phyloP scores from a whole-genome alignment of 2,888 invertebrate species.

The Icerya purchasi region DNA sequence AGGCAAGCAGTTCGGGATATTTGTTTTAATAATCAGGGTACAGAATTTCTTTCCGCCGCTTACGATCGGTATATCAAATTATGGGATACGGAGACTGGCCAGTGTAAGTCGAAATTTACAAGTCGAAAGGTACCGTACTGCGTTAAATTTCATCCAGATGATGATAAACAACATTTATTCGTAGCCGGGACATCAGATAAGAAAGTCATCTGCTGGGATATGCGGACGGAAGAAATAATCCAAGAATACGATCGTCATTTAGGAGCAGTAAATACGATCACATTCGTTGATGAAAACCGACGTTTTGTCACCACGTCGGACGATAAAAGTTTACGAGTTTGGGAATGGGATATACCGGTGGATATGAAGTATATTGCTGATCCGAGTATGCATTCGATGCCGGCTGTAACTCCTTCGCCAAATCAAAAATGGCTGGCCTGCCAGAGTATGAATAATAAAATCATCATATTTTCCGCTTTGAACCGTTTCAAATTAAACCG shows the following conservation, averaged over 20 bases:
- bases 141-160: slow-evolving; percentile 92
- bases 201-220: slow-evolving; percentile 99
- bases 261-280: slow-evolving; percentile 95
- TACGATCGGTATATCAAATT: slow-evolving; percentile 94
- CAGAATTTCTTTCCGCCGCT: slow-evolving; percentile 77
- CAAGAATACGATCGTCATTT: slow-evolving; percentile 97
- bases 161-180: slow-evolving; percentile 89
- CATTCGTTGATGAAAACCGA: slow-evolving; percentile 95
- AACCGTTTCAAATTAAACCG: slow-evolving; percentile 95
- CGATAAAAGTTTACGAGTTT: slow-evolving; percentile 93
- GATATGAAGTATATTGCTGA: slow-evolving; percentile 99
- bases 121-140: slow-evolving; percentile 95
- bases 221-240: slow-evolving; percentile 76
- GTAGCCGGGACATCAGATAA: slow-evolving; percentile 97
- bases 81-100: slow-evolving; percentile 97
- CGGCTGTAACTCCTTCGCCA: slow-evolving; percentile 80
- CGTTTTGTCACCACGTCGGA: slow-evolving; percentile 97
- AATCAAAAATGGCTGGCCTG: slow-evolving; percentile 99
- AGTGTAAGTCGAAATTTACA: slow-evolving; percentile 65
- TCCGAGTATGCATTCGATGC: slow-evolving; percentile 98
- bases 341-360: slow-evolving; percentile 99
- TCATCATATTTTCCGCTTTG: slow-evolving; percentile 89
- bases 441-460: slow-evolving; percentile 98
- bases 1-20: slow-evolving; percentile 89
- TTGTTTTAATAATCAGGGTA: slow-evolving; percentile 84